phyloP scores from a whole-genome alignment of 2,113 vertebrate species.

The Sebastes fasciatus region DNA sequence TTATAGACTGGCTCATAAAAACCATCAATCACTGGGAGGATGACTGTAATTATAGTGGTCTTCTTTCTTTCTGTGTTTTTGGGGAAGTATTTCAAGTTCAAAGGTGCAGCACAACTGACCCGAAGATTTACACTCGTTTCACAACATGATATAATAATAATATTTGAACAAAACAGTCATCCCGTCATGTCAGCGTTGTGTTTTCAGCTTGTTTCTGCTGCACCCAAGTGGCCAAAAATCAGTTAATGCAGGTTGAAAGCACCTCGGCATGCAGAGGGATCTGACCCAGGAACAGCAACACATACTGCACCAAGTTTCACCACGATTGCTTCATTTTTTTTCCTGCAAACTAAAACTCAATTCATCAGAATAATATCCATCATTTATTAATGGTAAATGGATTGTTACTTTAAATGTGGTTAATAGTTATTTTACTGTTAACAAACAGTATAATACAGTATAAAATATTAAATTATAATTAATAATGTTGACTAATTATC shows the following conservation, averaged over 20 bases:
- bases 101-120: neutral
- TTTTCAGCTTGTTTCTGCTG: neutral
- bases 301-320: no score
- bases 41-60: neutral
- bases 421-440: no score
- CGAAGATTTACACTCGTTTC: neutral
- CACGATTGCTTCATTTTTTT: neutral
- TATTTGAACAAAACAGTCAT: no score
- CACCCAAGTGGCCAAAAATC: no score
- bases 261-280: neutral
- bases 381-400: no score
- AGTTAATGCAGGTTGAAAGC: no score
- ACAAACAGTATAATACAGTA: no score
- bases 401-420: no score
- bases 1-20: neutral
- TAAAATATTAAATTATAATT: no score
- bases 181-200: no score
- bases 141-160: neutral
- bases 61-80: neutral
- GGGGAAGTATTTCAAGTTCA: neutral
- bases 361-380: no score
- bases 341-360: neutral
- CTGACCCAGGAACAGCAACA: neutral
- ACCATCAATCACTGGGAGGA: constrained; percentile 6
- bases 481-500: no score